These are phyloP conservation scores for Trilocha varians DNA, from an alignment of 2,888 invertebrate genomes.

Conservation along the genomic window DNA sequence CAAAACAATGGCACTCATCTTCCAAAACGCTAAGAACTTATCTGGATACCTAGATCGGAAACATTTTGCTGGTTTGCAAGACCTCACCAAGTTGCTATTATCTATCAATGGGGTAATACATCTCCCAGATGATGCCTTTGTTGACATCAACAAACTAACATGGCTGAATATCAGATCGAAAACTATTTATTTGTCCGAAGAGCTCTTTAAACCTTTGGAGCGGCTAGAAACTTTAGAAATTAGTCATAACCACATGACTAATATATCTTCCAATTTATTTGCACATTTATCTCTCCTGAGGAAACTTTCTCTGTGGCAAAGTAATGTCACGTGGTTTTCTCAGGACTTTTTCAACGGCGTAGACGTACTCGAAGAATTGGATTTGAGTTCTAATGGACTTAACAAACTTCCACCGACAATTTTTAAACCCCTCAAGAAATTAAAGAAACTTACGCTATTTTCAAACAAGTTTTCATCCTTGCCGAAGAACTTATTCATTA, in stretches of 20 bases:
- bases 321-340: conserved; percentile 76
- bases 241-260: conserved; percentile 76
- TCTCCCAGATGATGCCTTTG: conserved; percentile 76
- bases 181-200: conserved; percentile 69
- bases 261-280: conserved; percentile 76
- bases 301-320: conserved; percentile 79
- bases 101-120: conserved; percentile 75
- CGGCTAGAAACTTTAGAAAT: conserved; percentile 76
- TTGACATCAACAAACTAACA: conserved; percentile 73
- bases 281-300: conserved; percentile 72
- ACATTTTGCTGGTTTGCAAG: conserved; percentile 73
- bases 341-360: conserved; percentile 77
- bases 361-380: conserved; percentile 75
- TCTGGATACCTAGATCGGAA: conserved; percentile 70
- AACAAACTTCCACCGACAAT: conserved; percentile 74
- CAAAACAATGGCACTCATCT: conserved; percentile 68
- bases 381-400: conserved; percentile 79
- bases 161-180: conserved; percentile 78
- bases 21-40: conserved; percentile 66
- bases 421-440: conserved; percentile 74
- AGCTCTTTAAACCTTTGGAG: conserved; percentile 70
- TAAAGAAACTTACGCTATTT: conserved; percentile 77
- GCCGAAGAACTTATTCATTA: conserved; percentile 73
- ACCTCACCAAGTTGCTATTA: conserved; percentile 69
- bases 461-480: conserved; percentile 78